Evolutionary conservation across 2,888 invertebrate species (phyloP).

Genomic region (Bursaphelenchus okinawaensis): DNA sequence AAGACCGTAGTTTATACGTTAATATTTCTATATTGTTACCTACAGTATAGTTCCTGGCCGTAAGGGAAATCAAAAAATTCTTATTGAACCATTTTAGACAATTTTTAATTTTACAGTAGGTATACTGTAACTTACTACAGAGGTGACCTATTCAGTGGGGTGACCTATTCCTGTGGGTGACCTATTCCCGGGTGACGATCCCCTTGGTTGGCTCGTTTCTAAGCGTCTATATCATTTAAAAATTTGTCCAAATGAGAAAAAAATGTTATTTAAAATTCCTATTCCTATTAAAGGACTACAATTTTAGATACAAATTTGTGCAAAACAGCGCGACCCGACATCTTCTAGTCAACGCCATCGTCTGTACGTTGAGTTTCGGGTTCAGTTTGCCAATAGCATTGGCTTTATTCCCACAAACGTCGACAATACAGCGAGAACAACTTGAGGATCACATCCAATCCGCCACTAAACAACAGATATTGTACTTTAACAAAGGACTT

Average conservation of each 20-base stretch:
- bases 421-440: slow-evolving; percentile 30
- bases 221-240: no score
- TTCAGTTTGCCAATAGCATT: slow-evolving; percentile 61
- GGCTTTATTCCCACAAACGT: slow-evolving; percentile 62
- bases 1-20: slow-evolving; percentile 7
- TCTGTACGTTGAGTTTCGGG: slow-evolving; percentile 58
- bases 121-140: no score
- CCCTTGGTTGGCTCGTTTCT: no score
- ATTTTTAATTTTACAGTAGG: no score
- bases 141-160: no score
- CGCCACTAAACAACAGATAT: slow-evolving; percentile 10
- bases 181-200: no score
- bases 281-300: no score
- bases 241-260: no score
- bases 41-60: neutral
- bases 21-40: neutral
- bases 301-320: slow-evolving; percentile 25
- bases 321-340: slow-evolving; percentile 17
- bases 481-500: slow-evolving; percentile 26
- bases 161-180: no score
- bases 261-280: no score
- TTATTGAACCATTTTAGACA: neutral
- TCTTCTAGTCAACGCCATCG: slow-evolving; percentile 60
- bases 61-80: neutral
- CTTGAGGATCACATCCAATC: slow-evolving; percentile 26